phyloP scores from a whole-genome alignment of 2,113 vertebrate species.

The Podarcis raffonei region DNA sequence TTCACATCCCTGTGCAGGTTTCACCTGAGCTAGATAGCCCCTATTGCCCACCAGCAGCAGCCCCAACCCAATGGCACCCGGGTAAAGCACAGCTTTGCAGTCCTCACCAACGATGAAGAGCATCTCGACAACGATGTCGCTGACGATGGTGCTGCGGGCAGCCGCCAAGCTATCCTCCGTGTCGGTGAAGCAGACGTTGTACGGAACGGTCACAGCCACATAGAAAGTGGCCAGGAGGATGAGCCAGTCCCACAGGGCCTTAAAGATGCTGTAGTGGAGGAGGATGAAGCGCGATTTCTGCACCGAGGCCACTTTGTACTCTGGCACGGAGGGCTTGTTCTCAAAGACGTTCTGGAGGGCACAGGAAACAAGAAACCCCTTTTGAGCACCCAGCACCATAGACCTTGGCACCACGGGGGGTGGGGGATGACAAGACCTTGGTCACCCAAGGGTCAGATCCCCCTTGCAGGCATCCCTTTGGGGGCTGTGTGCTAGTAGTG shows the following conservation, averaged over 20 bases:
- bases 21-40: no score
- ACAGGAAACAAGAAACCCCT: not conserved
- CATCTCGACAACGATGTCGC: constrained; percentile 94
- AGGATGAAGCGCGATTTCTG: constrained; percentile 94
- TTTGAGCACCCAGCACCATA: not conserved
- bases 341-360: constrained; percentile 86
- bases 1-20: not conserved
- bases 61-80: accelerated
- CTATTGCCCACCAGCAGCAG: accelerated
- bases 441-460: no score
- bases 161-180: constrained; percentile 80
- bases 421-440: no score
- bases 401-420: not conserved
- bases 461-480: no score
- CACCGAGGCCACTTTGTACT: constrained; percentile 95
- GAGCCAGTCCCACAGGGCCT: constrained; percentile 95
- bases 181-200: constrained; percentile 92
- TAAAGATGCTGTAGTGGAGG: constrained; percentile 95
- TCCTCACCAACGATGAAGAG: constrained; percentile 93
- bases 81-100: accelerated
- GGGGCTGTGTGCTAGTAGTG: no score
- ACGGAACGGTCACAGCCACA: constrained; percentile 92
- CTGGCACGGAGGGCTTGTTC: constrained; percentile 86
- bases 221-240: constrained; percentile 97
- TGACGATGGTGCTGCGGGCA: constrained; percentile 87